Evolutionary conservation across 2,888 invertebrate species (phyloP).

Genomic region (Sinotaia quadrata): DNA sequence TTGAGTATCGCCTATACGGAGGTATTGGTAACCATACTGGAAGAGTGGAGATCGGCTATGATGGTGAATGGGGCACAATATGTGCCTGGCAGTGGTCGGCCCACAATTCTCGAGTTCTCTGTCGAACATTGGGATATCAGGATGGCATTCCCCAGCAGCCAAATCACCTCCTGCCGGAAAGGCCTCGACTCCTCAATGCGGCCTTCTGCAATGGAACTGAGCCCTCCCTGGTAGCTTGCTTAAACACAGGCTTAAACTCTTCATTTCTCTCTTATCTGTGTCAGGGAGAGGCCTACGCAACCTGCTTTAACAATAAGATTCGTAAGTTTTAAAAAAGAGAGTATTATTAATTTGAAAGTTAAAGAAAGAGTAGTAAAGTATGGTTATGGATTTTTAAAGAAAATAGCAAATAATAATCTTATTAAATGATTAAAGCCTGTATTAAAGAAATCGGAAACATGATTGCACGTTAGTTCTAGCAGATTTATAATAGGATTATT

Average conservation of each 20-base stretch:
- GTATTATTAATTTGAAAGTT: no score
- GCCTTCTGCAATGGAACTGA: constrained; percentile 60
- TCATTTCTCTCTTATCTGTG: constrained; percentile 50
- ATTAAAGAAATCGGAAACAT: no score
- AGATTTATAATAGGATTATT: no score
- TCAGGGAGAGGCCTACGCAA: constrained; percentile 57
- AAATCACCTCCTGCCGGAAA: constrained; percentile 25
- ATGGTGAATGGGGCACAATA: constrained; percentile 57
- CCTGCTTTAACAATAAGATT: constrained; percentile 54
- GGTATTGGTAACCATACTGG: constrained; percentile 47
- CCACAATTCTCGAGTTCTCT: constrained; percentile 58
- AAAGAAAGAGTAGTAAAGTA: no score
- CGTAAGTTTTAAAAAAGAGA: no score
- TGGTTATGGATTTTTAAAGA: no score
- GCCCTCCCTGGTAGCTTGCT: constrained; percentile 52
- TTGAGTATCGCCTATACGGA: constrained; percentile 50
- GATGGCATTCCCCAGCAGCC: constrained; percentile 55
- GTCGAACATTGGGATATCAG: constrained; percentile 49
- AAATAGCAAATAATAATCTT: no score
- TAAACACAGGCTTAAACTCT: constrained; percentile 62
- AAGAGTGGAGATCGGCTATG: constrained; percentile 62
- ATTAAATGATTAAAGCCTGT: no score
- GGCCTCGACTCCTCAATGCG: constrained; percentile 43
- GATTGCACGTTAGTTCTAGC: no score
- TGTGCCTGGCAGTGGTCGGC: constrained; percentile 61